phyloP scores from a whole-genome alignment of 2,888 invertebrate genomes.

The Germaria angustata region DNA sequence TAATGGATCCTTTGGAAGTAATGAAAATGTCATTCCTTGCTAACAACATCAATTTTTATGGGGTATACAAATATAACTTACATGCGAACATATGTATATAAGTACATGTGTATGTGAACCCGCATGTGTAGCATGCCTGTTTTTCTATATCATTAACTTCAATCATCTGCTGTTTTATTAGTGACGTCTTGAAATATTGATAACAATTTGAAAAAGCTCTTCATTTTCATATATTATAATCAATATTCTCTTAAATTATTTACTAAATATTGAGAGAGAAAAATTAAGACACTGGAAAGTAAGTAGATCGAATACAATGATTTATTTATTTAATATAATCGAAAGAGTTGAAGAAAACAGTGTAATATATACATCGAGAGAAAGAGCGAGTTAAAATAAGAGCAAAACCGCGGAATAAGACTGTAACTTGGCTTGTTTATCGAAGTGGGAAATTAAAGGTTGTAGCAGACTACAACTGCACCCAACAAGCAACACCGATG shows the following conservation, averaged over 20 bases:
- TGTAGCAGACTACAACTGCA: too few species aligned
- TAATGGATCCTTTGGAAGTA: too few species aligned
- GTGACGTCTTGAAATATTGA: neutral
- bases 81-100: too few species aligned
- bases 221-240: neutral
- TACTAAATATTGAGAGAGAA: neutral
- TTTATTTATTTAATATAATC: neutral
- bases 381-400: neutral
- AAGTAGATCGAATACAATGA: neutral
- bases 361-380: neutral
- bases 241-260: neutral
- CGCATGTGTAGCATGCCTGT: neutral
- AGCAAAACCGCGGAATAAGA: neutral
- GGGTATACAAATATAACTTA: too few species aligned
- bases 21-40: too few species aligned
- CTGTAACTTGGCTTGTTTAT: too few species aligned
- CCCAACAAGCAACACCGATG: too few species aligned
- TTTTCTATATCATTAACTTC: neutral
- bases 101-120: neutral
- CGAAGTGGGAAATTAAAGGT: too few species aligned
- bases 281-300: neutral
- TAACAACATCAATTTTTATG: too few species aligned
- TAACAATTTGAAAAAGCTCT: slow-evolving; percentile 9
- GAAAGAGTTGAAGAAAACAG: neutral
- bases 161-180: slow-evolving; percentile 1